A percentile compares a stretch with the other conserved stretches of the same genome.
phyloP scores from a whole-genome alignment of 1,140 invertebrate species.

The Hypsibius dujardini region DNA sequence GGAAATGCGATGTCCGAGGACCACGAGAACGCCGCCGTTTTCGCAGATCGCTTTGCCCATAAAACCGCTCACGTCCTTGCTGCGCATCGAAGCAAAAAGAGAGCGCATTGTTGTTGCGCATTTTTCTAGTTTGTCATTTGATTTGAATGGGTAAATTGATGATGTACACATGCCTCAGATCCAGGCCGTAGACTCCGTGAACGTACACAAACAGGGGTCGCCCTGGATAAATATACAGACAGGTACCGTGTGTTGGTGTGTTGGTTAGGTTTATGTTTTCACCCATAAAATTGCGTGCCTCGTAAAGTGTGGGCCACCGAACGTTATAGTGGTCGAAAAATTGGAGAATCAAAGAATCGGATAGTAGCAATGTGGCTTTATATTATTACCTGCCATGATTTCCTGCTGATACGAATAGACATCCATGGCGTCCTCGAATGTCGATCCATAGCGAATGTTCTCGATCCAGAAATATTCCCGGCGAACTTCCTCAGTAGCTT shows the following conservation, averaged over 20 bases:
- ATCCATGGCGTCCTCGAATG: constrained; percentile 9
- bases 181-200: constrained; percentile 14
- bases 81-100: not conserved
- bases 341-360: no score
- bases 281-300: not conserved
- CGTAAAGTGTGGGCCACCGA: no score
- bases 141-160: not conserved
- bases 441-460: constrained; percentile 13
- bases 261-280: no score
- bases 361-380: no score
- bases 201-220: constrained; percentile 14
- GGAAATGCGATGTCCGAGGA: not conserved
- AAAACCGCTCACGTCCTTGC: constrained; percentile 2
- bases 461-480: constrained; percentile 14
- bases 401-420: constrained; percentile 10
- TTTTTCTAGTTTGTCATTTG: not conserved
- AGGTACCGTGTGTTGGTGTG: no score
- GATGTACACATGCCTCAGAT: not conserved
- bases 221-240: not conserved
- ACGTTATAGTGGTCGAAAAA: no score
- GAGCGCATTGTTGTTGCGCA: not conserved
- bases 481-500: not conserved
- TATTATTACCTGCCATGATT: not conserved
- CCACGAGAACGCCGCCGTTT: constrained; percentile 7
- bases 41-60: not conserved